Base-by-base conservation (phyloP, 1,140 invertebrate species). In the Nephotettix cincticeps region DNA sequence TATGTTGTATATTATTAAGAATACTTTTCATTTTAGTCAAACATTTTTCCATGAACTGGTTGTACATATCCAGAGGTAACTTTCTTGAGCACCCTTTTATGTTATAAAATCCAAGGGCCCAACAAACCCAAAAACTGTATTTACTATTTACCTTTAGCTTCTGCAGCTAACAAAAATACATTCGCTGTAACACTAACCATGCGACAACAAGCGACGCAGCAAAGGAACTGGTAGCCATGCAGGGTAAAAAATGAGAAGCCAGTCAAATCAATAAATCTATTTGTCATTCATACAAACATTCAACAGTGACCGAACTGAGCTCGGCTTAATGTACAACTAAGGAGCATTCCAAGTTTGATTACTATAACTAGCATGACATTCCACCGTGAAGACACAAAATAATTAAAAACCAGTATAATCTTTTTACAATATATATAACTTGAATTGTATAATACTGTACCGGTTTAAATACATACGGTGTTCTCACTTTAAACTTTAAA, bases 271-370 rank as follows among this genome's bases (percentile, higher is more conserved):
- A 65, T 65, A 65, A 65, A 2, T 65, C 63, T 65, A 65, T 65
- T 65, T 65, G 36, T 43, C 29, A 65, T 65, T 65, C 36, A 40
- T 65, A n/a, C 63, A 61, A 65, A 65, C 63, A 65, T 36, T 65
- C 63, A 65, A n/a, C 27, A 17, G 56, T 23, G 14, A 30, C 56
- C 23, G 11, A 27, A 17, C n/a, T 21, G 23, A 65, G 63, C 30
- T 17, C 63, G 63, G 63, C 63, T 23, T 9, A 65, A 65, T 27
- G 27, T 65, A 65, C 63, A 65, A 36, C 63, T 40, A 65, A 43
- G 21, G 29, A 65, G 63, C 63, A 65, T 65, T 40, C 63, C 3
- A 27, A 30, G 19, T 63, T 29, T 6, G 14, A 36, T 9, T 43
- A 14, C 9, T 54, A 40, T 11, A n/a, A 40, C 36, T 32, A 40